Conservation (phyloP, 2,888 invertebrate genomes). For the Brassicogethes aeneus region DNA sequence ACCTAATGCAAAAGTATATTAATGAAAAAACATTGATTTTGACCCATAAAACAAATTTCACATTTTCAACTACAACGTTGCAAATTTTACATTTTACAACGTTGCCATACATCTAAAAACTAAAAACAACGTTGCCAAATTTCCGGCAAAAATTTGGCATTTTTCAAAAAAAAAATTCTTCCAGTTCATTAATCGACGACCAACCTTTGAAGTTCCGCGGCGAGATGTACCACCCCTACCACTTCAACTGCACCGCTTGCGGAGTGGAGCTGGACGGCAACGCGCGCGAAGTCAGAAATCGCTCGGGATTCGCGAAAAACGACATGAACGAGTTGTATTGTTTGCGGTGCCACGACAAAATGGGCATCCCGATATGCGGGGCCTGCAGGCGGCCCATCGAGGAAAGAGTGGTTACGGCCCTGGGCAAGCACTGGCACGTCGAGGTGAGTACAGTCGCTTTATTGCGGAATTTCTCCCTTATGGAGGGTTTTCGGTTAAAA, state of each 20-base stretch:
- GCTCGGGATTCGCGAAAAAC: slow-evolving; percentile 82
- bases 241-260: slow-evolving; percentile 93
- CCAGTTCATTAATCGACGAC: slow-evolving; percentile 82
- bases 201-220: slow-evolving; percentile 86
- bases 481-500: too few species aligned
- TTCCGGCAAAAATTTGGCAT: too few species aligned
- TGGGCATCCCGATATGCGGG: slow-evolving; percentile 99
- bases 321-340: slow-evolving; percentile 96
- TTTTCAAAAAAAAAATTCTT: slow-evolving; percentile 14
- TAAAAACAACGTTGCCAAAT: too few species aligned
- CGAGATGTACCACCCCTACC: slow-evolving; percentile 98
- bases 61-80: too few species aligned
- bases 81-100: too few species aligned
- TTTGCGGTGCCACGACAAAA: slow-evolving; percentile 96
- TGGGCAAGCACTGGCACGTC: slow-evolving; percentile 98
- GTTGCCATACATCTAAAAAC: too few species aligned
- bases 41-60: too few species aligned
- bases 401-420: slow-evolving; percentile 95
- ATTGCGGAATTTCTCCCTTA: too few species aligned
- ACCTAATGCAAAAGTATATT: too few species aligned
- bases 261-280: slow-evolving; percentile 90
- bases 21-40: too few species aligned
- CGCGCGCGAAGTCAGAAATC: slow-evolving; percentile 89
- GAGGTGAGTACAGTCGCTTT: slow-evolving; percentile 55
- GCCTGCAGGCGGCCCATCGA: slow-evolving; percentile 98